Evolutionary conservation across 1,140 invertebrate genomes (phyloP), one percentile per base, ranked within the genome.

Genomic region (Linepithema humile): DNA sequence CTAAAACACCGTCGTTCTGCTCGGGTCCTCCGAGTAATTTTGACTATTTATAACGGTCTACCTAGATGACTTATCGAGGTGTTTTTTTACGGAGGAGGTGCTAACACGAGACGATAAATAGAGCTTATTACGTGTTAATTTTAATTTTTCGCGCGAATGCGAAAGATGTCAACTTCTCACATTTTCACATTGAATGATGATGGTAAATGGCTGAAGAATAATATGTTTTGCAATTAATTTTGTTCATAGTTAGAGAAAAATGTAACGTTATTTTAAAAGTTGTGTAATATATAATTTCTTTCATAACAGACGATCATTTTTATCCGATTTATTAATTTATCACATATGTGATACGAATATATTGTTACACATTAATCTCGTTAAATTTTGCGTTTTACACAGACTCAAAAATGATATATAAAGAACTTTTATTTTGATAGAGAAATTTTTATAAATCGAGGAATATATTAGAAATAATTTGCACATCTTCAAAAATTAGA

Each of bases 1-100:
- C 91, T 93, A 94, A 94, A 94, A 93, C 88, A 92, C 82, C 85
- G 77, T 84, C 85, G 85, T 87, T 65, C 64, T 85, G 83, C 87
- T 90, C 88, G 85, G 88, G 90, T 86, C 90, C 90, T 91, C 91
- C 88, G 89, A 87, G 92, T 91, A 92, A 93, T 92, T 93, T 89
- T 83, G 91, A 48, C 91, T 93, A 94, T 94, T 94, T 93, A 93
- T 93, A 94, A 88, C 77, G 29, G 72, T 69, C 86, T 73, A 85
- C 67, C 87, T 88, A 83, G 67, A 72, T 65, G 64, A 78, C 43
- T 50, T 77, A 85, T 89, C 57, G 73, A 23, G 26, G 55, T 60
- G 38, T 26, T 15, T 85, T 88, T 85, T 85, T 85, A 75, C 40
- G 2, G 38, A 69, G 43, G n/a, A 48, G 23, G 35, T 40, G 48